phyloP scores from a whole-genome alignment of 1,140 invertebrate genomes.

The Drosophila mojavensis region DNA sequence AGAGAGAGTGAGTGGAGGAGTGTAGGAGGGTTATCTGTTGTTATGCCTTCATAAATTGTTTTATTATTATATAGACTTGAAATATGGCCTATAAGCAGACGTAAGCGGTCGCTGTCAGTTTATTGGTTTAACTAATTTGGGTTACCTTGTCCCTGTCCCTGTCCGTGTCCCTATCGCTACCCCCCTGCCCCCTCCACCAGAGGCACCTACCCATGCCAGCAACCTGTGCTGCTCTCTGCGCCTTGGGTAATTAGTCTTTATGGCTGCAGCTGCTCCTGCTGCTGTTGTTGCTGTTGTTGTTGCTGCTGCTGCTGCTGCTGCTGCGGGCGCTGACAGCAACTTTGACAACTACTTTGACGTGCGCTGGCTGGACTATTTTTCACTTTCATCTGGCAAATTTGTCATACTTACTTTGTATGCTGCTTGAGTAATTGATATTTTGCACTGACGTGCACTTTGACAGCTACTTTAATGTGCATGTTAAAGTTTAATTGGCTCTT shows the following conservation, averaged over 20 bases:
- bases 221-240: constrained; percentile 19
- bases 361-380: background rate
- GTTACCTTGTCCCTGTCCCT: background rate
- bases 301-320: background rate
- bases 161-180: background rate
- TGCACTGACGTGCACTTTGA: background rate
- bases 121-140: constrained; percentile 82
- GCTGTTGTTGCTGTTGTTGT: background rate
- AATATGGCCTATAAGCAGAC: constrained; percentile 63
- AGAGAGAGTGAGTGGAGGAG: background rate
- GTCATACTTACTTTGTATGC: too few species aligned
- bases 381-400: background rate
- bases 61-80: constrained; percentile 82
- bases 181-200: constrained; percentile 5
- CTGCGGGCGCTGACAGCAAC: constrained; percentile 6
- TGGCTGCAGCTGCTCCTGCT: constrained; percentile 62
- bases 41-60: constrained; percentile 80
- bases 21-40: constrained; percentile 46
- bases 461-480: background rate
- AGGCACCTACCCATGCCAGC: constrained; percentile 3
- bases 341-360: constrained; percentile 1
- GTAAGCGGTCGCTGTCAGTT: constrained; percentile 67
- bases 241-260: constrained; percentile 72
- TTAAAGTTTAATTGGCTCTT: too few species aligned
- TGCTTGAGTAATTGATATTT: too few species aligned